phyloP scores from a whole-genome alignment of 2,797 vertebrate species.

The Characodon lateralis region DNA sequence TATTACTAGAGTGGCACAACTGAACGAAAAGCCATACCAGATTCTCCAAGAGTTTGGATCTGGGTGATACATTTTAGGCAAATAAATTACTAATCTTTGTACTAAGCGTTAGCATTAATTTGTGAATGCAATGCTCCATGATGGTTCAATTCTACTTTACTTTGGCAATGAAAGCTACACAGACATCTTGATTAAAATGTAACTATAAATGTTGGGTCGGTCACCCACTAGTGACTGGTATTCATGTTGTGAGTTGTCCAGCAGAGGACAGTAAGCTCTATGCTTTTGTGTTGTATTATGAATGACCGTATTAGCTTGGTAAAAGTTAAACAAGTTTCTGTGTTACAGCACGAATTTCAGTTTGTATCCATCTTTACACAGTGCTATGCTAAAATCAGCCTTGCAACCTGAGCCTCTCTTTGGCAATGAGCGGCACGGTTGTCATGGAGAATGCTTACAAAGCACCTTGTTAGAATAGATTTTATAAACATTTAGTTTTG shows the following conservation, averaged over 20 bases:
- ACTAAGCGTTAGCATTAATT: neutral
- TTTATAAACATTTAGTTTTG: neutral
- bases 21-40: neutral
- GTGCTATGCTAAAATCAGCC: neutral
- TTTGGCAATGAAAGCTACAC: neutral
- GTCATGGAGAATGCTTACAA: neutral
- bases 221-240: neutral
- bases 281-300: neutral
- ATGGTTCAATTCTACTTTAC: neutral
- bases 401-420: neutral
- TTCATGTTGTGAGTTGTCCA: neutral
- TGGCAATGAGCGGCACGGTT: neutral
- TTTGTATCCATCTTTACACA: neutral
- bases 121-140: neutral
- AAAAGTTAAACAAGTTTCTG: neutral
- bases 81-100: neutral
- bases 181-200: neutral
- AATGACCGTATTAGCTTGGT: neutral
- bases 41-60: neutral
- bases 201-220: neutral
- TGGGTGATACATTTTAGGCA: neutral
- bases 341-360: neutral
- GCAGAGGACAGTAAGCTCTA: neutral
- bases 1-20: neutral
- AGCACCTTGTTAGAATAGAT: neutral